These are phyloP conservation scores for Drosophila orosa DNA, from an alignment of 1,140 invertebrate genomes.

Conservation along the genomic window DNA sequence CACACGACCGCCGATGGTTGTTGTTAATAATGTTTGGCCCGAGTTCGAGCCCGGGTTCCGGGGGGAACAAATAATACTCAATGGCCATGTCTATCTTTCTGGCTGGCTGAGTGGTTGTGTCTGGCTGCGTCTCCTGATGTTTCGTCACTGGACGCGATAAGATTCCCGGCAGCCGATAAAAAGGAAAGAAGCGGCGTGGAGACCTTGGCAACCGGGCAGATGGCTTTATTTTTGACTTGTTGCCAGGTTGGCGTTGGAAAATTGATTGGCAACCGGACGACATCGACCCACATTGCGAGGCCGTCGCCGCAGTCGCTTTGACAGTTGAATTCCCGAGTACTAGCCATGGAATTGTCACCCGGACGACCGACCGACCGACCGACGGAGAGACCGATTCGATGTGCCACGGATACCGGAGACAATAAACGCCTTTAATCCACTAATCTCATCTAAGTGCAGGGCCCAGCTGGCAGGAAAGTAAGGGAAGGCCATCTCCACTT, in stretches of 20 bases:
- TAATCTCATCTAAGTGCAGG: constrained; percentile 62
- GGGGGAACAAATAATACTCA: constrained; percentile 66
- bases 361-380: constrained; percentile 4
- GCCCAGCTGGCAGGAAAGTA: constrained; percentile 29
- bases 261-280: constrained; percentile 53
- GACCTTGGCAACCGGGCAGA: constrained; percentile 35
- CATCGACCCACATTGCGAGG: constrained; percentile 50
- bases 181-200: constrained; percentile 11
- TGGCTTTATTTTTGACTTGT: constrained; percentile 49
- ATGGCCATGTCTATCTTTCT: constrained; percentile 73
- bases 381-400: constrained; percentile 7
- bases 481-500: background rate
- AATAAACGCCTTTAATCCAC: constrained; percentile 40
- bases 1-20: constrained; percentile 62
- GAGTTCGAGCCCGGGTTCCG: background rate
- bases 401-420: constrained; percentile 33
- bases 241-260: constrained; percentile 44
- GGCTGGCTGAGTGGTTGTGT: constrained; percentile 49
- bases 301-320: constrained; percentile 25
- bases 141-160: constrained; percentile 64
- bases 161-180: constrained; percentile 60
- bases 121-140: constrained; percentile 43
- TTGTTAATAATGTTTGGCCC: constrained; percentile 75
- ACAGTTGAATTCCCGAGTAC: constrained; percentile 35
- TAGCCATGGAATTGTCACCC: constrained; percentile 7